Evolutionary conservation across 92 coral and sea anemone species (phyloP).

Genomic region (Scolanthus callimorphus): DNA sequence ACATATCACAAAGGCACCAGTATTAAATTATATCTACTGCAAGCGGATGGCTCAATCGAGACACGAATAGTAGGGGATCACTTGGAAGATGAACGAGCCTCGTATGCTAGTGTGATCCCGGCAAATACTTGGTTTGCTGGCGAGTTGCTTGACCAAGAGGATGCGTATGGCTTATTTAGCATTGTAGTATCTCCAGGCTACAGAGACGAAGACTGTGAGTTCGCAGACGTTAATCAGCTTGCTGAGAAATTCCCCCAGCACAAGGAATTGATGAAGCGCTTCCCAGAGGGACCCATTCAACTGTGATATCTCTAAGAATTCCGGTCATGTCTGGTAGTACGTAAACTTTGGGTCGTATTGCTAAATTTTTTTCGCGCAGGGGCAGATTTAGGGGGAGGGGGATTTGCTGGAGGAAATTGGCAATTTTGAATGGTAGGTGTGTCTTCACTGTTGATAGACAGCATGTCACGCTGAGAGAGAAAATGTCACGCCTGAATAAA

Average conservation of each 20-base stretch:
- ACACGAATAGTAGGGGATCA: conserved; percentile 61
- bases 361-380: too few relatives aligned
- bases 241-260: conserved; percentile 69
- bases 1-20: conserved; percentile 68
- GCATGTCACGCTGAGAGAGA: too few relatives aligned
- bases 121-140: conserved; percentile 87
- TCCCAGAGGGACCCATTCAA: conserved; percentile 3
- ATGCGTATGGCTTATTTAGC: conserved; percentile 48
- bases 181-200: conserved; percentile 79
- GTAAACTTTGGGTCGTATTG: too few relatives aligned
- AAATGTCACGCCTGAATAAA: too few relatives aligned
- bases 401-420: too few relatives aligned
- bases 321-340: too few relatives aligned
- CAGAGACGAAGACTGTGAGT: conserved; percentile 51
- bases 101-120: conserved; percentile 51
- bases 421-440: too few relatives aligned
- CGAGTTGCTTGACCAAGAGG: conserved; percentile 43
- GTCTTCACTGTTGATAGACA: too few relatives aligned
- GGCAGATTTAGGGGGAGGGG: too few relatives aligned
- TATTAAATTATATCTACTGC: conserved; percentile 47
- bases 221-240: conserved; percentile 42
- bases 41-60: conserved; percentile 47
- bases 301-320: too few relatives aligned
- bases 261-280: conserved; percentile 47
- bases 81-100: conserved; percentile 40